Evolutionary conservation across 2,797 vertebrate species (phyloP).

Genomic region (Furcifer pardalis): DNA sequence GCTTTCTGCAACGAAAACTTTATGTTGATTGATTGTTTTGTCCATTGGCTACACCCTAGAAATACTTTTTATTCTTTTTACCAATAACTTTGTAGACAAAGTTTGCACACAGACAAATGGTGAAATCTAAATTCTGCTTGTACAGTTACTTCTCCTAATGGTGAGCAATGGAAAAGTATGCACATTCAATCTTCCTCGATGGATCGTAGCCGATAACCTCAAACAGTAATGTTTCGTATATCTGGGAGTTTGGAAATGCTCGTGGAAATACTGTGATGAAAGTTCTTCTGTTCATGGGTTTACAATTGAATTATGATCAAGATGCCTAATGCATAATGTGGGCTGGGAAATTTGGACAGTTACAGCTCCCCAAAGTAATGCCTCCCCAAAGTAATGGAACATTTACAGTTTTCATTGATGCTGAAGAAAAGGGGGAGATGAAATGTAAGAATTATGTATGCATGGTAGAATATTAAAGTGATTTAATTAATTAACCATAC

Average conservation of each 20-base stretch:
- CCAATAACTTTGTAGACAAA: background rate
- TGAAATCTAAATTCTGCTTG: background rate
- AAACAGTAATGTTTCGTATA: background rate
- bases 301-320: background rate
- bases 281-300: background rate
- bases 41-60: constrained; percentile 8
- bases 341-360: too few relatives aligned
- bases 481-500: too few relatives aligned
- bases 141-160: background rate
- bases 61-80: background rate
- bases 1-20: background rate
- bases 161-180: background rate
- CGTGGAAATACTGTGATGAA: background rate
- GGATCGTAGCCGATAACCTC: background rate
- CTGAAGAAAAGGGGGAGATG: background rate
- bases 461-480: too few relatives aligned
- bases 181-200: background rate
- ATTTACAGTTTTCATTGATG: background rate
- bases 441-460: background rate
- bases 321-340: too few relatives aligned
- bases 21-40: constrained; percentile 8
- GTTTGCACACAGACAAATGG: background rate
- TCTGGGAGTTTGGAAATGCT: background rate
- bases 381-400: background rate
- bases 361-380: constrained; percentile 9